A percentile compares a stretch with the other conserved stretches of the same genome.
These are phyloP conservation scores for Celastrina argiolus DNA, from an alignment of 2,888 invertebrate genomes.

Conservation along the genomic window DNA sequence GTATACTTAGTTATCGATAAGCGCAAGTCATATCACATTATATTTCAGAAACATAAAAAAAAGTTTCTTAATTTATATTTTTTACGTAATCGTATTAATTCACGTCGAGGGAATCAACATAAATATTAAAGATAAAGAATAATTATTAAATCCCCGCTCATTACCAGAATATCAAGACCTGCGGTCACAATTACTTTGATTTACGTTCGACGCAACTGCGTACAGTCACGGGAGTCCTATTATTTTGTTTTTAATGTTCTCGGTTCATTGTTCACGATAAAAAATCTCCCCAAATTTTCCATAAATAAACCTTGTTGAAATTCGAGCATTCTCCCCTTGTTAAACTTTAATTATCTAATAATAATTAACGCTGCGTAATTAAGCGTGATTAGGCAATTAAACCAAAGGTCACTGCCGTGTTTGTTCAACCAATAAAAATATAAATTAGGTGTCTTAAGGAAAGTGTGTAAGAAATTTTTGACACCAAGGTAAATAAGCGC, in stretches of 20 bases:
- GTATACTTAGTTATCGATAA: no score
- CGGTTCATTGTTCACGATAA: background rate
- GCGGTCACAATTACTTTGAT: conserved; percentile 17
- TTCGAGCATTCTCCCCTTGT: background rate
- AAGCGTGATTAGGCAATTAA: background rate
- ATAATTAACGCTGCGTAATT: background rate
- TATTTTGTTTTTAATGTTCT: conserved; percentile 19
- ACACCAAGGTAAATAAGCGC: no score
- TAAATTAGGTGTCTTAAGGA: background rate
- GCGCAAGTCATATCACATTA: no score
- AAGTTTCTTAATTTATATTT: background rate
- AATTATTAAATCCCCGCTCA: conserved; percentile 7
- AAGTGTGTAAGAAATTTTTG: background rate
- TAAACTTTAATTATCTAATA: conserved; percentile 2
- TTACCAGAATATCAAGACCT: background rate
- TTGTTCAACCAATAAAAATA: background rate
- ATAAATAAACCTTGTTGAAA: conserved; percentile 5
- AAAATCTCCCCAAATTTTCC: background rate
- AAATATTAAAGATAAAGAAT: conserved; percentile 12
- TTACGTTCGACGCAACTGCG: background rate
- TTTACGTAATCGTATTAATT: background rate
- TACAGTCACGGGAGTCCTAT: conserved; percentile 6
- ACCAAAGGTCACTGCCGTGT: background rate
- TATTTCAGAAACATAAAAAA: no score
- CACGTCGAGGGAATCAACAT: background rate